Percentiles rank a stretch among this genome's conserved stretches.
phyloP scores from a whole-genome alignment of 2,888 invertebrate genomes.

The Odontomyia ornata region DNA sequence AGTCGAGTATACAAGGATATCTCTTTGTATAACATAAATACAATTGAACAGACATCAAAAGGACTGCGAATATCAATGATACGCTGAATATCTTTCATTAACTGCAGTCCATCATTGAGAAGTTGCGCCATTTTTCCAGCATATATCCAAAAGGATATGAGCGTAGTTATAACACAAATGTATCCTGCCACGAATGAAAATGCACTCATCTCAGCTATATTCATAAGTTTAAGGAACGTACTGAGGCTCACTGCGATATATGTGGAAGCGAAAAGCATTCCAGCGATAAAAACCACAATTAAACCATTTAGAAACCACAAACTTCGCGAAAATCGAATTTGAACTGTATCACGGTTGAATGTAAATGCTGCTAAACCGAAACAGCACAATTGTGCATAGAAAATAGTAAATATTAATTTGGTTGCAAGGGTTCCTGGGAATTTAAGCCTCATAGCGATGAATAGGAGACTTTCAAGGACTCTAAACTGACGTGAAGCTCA shows the following conservation, averaged over 20 bases:
- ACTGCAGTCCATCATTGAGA: neutral
- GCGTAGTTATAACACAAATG: neutral
- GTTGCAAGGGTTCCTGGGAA: neutral
- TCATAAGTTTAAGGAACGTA: neutral
- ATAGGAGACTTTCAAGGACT: no score
- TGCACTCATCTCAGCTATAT: neutral
- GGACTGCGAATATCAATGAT: no score
- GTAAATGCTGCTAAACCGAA: neutral
- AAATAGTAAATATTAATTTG: neutral
- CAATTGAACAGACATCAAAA: neutral
- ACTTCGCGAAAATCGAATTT: neutral
- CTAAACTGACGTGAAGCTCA: no score
- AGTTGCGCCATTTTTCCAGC: neutral
- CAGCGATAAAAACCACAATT: neutral
- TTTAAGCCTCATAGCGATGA: no score
- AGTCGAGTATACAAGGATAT: neutral
- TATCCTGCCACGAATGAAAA: neutral
- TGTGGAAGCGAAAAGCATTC: neutral
- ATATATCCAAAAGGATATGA: neutral
- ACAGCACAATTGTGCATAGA: neutral
- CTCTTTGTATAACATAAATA: neutral
- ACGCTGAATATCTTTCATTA: neutral
- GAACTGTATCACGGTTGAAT: neutral
- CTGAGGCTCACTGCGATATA: neutral
- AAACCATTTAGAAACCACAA: conserved; percentile 2